Percentiles rank a stretch among this genome's conserved stretches.
Evolutionary conservation across 2,888 invertebrate genomes (phyloP).

Genomic region (Cryptosula pallasiana): DNA sequence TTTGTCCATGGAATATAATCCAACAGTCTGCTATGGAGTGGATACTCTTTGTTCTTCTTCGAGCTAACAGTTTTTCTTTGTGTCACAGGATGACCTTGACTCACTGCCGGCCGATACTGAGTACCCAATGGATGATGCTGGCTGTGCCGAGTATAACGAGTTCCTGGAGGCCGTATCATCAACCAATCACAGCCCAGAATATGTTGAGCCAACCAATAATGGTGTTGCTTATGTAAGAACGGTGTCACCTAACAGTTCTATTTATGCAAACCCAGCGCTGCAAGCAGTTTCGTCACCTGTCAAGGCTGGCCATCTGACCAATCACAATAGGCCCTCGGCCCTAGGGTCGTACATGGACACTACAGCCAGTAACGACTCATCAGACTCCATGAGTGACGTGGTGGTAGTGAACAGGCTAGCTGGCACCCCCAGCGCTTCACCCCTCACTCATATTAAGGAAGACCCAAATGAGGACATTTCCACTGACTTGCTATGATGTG

Average conservation of each 20-base stretch:
- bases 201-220: not conserved
- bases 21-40: no score
- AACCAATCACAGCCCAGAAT: not conserved
- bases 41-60: no score
- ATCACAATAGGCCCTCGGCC: not conserved
- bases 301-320: not conserved
- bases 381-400: not conserved
- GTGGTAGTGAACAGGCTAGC: not conserved
- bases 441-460: conserved; percentile 9
- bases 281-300: not conserved
- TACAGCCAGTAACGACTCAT: not conserved
- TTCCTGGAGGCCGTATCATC: conserved; percentile 9
- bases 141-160: conserved; percentile 21
- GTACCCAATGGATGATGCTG: conserved; percentile 22
- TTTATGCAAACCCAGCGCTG: not conserved
- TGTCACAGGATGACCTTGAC: conserved; percentile 10
- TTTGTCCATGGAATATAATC: no score
- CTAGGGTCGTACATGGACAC: not conserved
- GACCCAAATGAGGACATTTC: not conserved
- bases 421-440: not conserved
- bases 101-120: conserved; percentile 10
- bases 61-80: no score
- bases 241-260: not conserved
- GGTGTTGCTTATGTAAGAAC: not conserved
- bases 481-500: not conserved